phyloP scores from a whole-genome alignment of 1,140 invertebrate genomes.

The Drosophila rhopaloa region DNA sequence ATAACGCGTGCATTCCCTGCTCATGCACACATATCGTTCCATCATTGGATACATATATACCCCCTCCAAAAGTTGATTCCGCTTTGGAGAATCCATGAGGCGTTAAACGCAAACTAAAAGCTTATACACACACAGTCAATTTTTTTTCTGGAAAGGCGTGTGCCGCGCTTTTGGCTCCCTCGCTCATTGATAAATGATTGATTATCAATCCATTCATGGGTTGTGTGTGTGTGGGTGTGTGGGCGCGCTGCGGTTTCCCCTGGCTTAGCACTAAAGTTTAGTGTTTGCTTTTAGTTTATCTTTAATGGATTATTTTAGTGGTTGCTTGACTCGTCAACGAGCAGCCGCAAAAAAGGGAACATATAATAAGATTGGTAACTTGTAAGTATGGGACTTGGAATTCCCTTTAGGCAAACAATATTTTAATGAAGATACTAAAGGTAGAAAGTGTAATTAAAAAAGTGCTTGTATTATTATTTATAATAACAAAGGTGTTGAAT shows the following conservation, averaged over 20 bases:
- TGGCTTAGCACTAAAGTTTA: conserved; percentile 76
- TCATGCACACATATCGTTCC: conserved; percentile 59
- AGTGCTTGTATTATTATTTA: no score
- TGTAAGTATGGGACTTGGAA: conserved; percentile 9
- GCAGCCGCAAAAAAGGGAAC: conserved; percentile 17
- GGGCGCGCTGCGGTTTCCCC: conserved; percentile 72
- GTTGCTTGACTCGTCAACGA: conserved; percentile 56
- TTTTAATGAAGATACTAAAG: no score
- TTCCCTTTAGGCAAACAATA: not conserved
- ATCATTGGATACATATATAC: conserved; percentile 42
- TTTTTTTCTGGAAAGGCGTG: conserved; percentile 50
- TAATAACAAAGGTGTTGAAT: no score
- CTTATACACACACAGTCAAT: conserved; percentile 50
- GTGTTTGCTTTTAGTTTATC: conserved; percentile 82
- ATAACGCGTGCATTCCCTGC: conserved; percentile 56
- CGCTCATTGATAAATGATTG: conserved; percentile 79
- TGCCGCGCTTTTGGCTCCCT: conserved; percentile 52
- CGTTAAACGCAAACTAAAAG: conserved; percentile 83
- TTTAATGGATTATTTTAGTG: conserved; percentile 82
- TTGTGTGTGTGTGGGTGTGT: conserved; percentile 41
- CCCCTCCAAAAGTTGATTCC: conserved; percentile 11
- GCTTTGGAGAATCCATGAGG: conserved; percentile 75
- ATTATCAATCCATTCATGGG: conserved; percentile 59
- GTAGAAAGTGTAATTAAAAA: no score
- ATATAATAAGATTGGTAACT: not conserved